Evolutionary conservation across 2,888 invertebrate species (phyloP).

Genomic region (Brachyptera putata): DNA sequence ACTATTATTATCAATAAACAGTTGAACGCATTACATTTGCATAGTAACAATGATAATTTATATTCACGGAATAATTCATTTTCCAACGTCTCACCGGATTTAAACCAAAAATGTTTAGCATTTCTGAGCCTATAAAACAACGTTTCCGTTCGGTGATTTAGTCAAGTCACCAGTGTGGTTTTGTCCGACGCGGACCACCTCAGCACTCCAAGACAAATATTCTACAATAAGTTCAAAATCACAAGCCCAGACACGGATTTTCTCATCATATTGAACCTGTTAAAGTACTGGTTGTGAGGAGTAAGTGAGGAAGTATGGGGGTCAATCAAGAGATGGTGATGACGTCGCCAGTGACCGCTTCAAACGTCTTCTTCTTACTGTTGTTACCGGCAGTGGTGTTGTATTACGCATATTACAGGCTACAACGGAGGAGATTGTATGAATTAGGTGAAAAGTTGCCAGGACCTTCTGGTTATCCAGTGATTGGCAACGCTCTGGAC

Average conservation of each 20-base stretch:
- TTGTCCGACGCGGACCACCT: too few species aligned
- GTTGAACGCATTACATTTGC: too few species aligned
- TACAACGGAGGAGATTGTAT: conserved; percentile 66
- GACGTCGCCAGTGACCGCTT: conserved; percentile 2
- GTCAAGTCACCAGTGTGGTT: too few species aligned
- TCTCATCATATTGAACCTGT: conserved; percentile 1
- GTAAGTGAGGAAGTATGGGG: background rate
- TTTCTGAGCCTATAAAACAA: too few species aligned
- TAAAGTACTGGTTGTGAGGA: conserved; percentile 18
- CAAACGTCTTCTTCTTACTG: conserved; percentile 43
- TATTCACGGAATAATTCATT: too few species aligned
- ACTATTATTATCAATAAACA: too few species aligned
- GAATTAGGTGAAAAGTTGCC: conserved; percentile 67
- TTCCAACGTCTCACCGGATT: too few species aligned
- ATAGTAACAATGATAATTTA: too few species aligned
- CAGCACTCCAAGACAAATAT: too few species aligned
- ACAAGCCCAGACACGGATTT: conserved; percentile 2
- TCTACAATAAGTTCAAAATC: too few species aligned
- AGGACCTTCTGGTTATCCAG: conserved; percentile 67
- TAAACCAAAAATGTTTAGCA: too few species aligned
- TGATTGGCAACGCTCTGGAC: conserved; percentile 71
- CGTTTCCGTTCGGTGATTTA: too few species aligned
- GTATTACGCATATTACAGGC: conserved; percentile 70
- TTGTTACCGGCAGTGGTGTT: conserved; percentile 64
- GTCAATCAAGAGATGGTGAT: background rate